A percentile compares a stretch with the other conserved stretches of the same genome.
Conservation (phyloP, 2,888 invertebrate species). For the Harmothoe impar region DNA sequence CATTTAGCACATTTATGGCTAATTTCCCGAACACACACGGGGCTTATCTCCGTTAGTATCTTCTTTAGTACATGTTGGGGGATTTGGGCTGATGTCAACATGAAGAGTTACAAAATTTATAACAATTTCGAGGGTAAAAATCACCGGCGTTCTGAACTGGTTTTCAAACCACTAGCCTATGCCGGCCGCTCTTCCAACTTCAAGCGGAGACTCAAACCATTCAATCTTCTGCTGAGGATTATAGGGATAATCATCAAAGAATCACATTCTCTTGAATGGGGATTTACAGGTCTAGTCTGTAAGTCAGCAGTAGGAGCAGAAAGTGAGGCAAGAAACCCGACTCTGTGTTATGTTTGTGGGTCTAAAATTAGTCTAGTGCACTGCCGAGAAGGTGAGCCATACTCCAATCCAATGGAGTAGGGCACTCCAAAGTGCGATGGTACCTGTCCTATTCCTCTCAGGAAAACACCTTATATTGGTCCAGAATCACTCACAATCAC, state of each 20-base stretch:
- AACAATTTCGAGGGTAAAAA: too few species aligned
- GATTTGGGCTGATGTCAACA: too few species aligned
- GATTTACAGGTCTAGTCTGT: background rate
- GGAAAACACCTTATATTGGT: background rate
- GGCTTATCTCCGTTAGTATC: too few species aligned
- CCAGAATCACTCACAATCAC: too few species aligned
- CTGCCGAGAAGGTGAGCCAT: background rate
- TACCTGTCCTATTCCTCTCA: background rate
- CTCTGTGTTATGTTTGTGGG: conserved; percentile 56
- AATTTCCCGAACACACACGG: too few species aligned
- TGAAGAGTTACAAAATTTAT: too few species aligned
- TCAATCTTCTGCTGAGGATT: background rate
- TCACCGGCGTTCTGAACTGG: background rate
- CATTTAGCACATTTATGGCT: too few species aligned
- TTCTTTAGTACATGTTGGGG: too few species aligned
- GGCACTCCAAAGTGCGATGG: background rate
- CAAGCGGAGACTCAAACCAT: background rate
- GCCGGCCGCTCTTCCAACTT: background rate
- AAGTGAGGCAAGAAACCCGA: conserved; percentile 56
- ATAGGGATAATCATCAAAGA: background rate
- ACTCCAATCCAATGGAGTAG: background rate
- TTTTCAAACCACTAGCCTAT: background rate
- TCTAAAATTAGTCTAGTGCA: conserved; percentile 52
- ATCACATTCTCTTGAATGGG: background rate
- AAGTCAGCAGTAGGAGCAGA: background rate